phyloP scores from a whole-genome alignment of 2,797 vertebrate species.

The Neomorphus geoffroyi region DNA sequence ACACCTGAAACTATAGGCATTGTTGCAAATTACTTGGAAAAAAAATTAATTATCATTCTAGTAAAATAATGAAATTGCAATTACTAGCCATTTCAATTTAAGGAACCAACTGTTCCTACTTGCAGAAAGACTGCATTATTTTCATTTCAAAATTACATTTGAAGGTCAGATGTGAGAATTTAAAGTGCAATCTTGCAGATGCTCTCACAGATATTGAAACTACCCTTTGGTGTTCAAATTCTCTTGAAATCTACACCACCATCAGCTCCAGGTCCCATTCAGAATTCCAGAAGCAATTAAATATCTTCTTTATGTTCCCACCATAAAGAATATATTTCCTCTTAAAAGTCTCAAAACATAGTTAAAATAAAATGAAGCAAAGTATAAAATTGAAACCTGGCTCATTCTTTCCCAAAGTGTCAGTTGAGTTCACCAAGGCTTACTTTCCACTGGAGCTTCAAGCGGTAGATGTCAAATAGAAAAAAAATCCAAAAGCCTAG shows the following conservation, averaged over 20 bases:
- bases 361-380: neutral
- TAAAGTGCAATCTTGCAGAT: neutral
- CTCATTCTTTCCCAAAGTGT: neutral
- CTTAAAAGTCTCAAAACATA: neutral
- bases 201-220: neutral
- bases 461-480: neutral
- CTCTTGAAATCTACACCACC: neutral
- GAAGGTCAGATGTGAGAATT: neutral
- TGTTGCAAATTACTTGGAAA: neutral
- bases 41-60: neutral
- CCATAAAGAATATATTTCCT: neutral
- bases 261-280: neutral
- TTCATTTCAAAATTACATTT: neutral
- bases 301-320: neutral
- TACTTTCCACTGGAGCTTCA: neutral
- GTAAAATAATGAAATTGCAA: conserved; percentile 13
- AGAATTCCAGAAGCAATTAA: neutral
- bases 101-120: conserved; percentile 9
- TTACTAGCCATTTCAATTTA: neutral
- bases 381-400: neutral
- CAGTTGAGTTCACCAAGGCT: neutral
- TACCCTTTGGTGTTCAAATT: neutral
- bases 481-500: neutral
- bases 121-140: neutral
- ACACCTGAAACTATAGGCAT: neutral